Percentiles rank a stretch among this genome's conserved stretches.
These are phyloP conservation scores for Microtus richardsoni DNA, from an alignment of 2,113 vertebrate genomes.

Conservation along the genomic window DNA sequence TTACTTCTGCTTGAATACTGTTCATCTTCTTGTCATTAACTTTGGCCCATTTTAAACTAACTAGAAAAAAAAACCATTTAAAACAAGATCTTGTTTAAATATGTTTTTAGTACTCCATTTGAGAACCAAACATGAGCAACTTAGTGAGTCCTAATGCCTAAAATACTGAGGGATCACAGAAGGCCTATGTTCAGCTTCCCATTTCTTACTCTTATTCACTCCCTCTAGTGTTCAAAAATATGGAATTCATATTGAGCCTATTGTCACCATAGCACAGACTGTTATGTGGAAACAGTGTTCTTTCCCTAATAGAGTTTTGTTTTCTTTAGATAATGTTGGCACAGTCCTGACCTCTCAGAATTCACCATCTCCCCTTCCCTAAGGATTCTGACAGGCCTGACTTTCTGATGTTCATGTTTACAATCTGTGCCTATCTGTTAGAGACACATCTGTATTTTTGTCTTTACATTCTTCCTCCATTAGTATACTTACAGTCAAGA, in stretches of 20 bases:
- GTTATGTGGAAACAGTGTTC: background rate
- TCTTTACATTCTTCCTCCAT: background rate
- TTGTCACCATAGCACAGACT: background rate
- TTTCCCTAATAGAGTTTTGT: background rate
- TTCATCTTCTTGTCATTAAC: background rate
- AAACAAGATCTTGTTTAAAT: background rate
- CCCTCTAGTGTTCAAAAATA: constrained; percentile 76
- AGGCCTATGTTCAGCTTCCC: background rate
- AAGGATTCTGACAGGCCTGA: background rate
- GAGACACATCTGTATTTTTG: background rate
- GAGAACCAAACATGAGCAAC: background rate
- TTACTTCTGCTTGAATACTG: background rate
- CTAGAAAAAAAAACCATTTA: constrained; percentile 33
- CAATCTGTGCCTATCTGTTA: background rate
- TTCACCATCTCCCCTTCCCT: background rate
- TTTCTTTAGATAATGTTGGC: background rate
- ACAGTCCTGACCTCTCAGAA: background rate
- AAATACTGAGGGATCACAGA: background rate
- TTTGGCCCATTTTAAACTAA: constrained; percentile 46
- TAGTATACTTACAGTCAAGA: background rate
- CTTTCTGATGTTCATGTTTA: background rate
- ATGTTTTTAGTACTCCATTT: background rate
- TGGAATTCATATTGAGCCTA: background rate
- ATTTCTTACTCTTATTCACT: constrained; percentile 43
- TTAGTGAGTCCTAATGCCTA: background rate